Conservation (phyloP, 2,888 invertebrate species). For the Lottia gigantea region DNA sequence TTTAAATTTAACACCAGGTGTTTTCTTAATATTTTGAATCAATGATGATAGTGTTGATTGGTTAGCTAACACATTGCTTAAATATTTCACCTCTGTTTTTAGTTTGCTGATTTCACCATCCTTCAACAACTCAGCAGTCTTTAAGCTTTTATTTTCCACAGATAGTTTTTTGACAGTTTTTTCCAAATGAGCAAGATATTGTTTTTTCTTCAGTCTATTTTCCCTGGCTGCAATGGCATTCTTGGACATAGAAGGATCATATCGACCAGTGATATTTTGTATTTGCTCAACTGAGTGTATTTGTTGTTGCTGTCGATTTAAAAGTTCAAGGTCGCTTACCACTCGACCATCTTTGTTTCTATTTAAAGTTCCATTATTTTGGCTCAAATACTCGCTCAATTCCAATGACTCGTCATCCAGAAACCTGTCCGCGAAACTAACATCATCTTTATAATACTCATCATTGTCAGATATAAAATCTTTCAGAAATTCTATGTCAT, state of each 20-base stretch:
- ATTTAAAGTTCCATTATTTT: too few species aligned
- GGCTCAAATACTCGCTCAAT: not conserved
- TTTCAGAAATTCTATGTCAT: too few species aligned
- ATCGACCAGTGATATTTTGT: too few species aligned
- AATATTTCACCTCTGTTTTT: slow-evolving; percentile 3
- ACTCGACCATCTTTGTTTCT: too few species aligned
- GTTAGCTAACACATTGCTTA: not conserved
- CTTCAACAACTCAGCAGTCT: not conserved
- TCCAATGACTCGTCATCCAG: not conserved
- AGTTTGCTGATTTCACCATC: not conserved
- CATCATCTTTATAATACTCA: too few species aligned
- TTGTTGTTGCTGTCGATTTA: too few species aligned
- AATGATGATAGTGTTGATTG: not conserved
- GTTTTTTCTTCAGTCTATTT: slow-evolving; percentile 26
- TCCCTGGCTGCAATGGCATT: slow-evolving; percentile 29
- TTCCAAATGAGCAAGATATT: slow-evolving; percentile 21
- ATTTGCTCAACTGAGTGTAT: too few species aligned
- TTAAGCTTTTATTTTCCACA: slow-evolving; percentile 18
- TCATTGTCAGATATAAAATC: too few species aligned
- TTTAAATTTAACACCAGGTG: not conserved
- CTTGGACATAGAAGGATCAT: slow-evolving; percentile 14
- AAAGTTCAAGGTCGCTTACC: too few species aligned
- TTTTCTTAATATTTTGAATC: not conserved
- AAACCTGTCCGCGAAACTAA: not conserved
- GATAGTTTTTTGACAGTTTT: slow-evolving; percentile 14